Evolutionary conservation across 37 sponge, comb jelly and placozoan genomes (phyloP).

Genomic region (Theonella swinhoei): DNA sequence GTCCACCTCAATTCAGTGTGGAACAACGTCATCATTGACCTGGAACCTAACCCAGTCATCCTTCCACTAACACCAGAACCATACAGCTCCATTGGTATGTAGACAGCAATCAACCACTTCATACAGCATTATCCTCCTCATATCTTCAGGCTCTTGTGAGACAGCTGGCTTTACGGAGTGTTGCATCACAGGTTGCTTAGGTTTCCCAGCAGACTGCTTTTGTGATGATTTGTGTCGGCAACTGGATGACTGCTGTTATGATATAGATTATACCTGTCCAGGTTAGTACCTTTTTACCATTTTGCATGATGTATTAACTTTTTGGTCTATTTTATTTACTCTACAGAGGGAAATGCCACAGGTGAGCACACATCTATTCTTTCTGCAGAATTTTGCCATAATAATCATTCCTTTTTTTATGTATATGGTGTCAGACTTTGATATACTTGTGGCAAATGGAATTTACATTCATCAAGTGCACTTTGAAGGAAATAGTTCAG

Average conservation of each 20-base stretch:
- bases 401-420: background rate
- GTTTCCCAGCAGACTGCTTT: slow-evolving; percentile 25
- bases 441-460: slow-evolving; percentile 23
- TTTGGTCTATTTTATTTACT: no score
- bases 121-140: no score
- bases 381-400: no score
- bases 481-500: slow-evolving; percentile 4
- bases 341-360: background rate
- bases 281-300: no score
- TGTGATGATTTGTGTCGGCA: slow-evolving; percentile 25
- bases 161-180: slow-evolving; percentile 9
- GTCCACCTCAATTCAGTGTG: background rate
- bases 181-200: slow-evolving; percentile 12
- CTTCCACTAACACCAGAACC: background rate
- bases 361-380: background rate
- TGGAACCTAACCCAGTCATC: background rate
- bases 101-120: no score
- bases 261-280: background rate
- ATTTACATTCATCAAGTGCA: slow-evolving; percentile 13
- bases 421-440: background rate
- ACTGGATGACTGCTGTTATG: slow-evolving; percentile 35
- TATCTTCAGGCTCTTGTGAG: slow-evolving; percentile 34
- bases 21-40: background rate
- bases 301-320: no score
- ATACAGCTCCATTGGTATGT: background rate